Conservation (phyloP, 2,888 invertebrate genomes). For the Entomobrya proxima region DNA sequence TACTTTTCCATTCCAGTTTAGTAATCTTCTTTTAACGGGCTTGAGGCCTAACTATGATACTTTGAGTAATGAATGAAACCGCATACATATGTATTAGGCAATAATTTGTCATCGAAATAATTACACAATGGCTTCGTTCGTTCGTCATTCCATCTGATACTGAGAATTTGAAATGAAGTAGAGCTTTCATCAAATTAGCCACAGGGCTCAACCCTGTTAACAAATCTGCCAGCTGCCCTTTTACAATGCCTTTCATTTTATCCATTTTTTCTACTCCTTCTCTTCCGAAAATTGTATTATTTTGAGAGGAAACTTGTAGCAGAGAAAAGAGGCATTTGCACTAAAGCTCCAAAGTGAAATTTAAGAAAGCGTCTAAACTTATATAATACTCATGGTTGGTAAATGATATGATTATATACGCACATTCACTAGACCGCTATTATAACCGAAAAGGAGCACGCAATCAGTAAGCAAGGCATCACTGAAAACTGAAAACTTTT, state of each 20-base stretch:
- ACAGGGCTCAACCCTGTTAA: slow-evolving; percentile 22
- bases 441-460: background rate
- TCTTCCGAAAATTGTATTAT: background rate
- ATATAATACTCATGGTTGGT: background rate
- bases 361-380: background rate
- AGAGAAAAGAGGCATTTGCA: background rate
- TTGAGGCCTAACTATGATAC: background rate
- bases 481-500: slow-evolving; percentile 3
- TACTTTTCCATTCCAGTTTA: background rate
- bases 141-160: background rate
- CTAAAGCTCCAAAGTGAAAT: background rate
- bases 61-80: background rate
- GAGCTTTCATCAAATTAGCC: slow-evolving; percentile 51
- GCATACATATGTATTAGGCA: slow-evolving; percentile 5
- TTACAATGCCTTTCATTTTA: background rate
- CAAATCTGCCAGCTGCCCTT: slow-evolving; percentile 8
- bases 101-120: slow-evolving; percentile 23
- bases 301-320: background rate
- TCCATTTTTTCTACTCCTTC: background rate
- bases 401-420: background rate
- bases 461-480: slow-evolving; percentile 38
- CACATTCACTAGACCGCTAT: background rate
- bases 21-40: background rate
- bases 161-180: background rate
- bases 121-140: background rate